These are phyloP conservation scores for Tetrapedia diversipes DNA, from an alignment of 2,888 invertebrate genomes.

Conservation along the genomic window DNA sequence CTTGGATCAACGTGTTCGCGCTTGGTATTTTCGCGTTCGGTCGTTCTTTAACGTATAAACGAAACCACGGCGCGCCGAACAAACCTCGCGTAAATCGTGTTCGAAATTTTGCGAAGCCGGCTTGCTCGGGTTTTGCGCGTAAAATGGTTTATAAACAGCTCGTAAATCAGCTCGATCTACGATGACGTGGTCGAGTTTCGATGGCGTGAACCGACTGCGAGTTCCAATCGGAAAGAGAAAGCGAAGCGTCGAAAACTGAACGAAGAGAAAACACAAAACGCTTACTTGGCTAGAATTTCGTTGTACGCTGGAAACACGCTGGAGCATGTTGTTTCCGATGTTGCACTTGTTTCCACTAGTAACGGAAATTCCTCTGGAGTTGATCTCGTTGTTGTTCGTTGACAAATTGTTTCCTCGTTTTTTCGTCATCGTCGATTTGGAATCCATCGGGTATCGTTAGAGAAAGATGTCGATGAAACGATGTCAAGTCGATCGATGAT, in stretches of 20 bases:
- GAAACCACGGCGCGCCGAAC: background rate
- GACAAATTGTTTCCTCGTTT: slow-evolving; percentile 50
- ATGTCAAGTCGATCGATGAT: slow-evolving; percentile 8
- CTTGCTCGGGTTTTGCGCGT: slow-evolving; percentile 8
- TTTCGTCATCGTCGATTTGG: slow-evolving; percentile 56
- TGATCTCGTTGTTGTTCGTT: slow-evolving; percentile 27
- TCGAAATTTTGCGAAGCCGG: slow-evolving; percentile 37
- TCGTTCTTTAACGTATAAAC: background rate
- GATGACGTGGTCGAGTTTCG: slow-evolving; percentile 21
- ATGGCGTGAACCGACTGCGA: slow-evolving; percentile 1
- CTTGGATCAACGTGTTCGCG: background rate
- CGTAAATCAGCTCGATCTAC: slow-evolving; percentile 11
- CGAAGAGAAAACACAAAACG: slow-evolving; percentile 28
- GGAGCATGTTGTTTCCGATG: slow-evolving; percentile 52
- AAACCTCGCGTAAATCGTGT: slow-evolving; percentile 2
- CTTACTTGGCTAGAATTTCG: slow-evolving; percentile 75
- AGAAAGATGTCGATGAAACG: background rate
- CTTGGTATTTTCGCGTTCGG: background rate
- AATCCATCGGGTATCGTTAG: slow-evolving; percentile 37
- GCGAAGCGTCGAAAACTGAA: slow-evolving; percentile 1
- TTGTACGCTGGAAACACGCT: slow-evolving; percentile 58
- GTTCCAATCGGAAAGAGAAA: background rate
- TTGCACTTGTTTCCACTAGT: slow-evolving; percentile 40
- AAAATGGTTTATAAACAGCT: slow-evolving; percentile 31
- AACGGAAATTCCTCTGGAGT: slow-evolving; percentile 45